Evolutionary conservation across 2,888 invertebrate genomes (phyloP), one percentile per base, ranked within the genome.

Genomic region (Trachelus troglodyta): DNA sequence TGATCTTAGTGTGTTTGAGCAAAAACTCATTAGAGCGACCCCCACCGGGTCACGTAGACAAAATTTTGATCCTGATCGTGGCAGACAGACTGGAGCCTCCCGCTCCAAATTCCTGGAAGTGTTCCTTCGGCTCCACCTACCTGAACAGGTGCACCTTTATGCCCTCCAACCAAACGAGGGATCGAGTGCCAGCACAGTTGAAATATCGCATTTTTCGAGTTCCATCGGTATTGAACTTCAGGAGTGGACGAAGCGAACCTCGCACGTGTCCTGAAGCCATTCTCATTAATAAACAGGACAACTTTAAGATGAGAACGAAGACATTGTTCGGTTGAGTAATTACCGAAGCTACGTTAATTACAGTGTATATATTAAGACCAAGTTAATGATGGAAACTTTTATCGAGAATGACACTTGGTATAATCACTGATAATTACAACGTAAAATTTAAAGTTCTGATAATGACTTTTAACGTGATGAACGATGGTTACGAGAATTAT

Each of bases 21-120:
- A 81, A 86, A 89, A 89, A 87, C 87, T 89, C 87, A 89, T 90
- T 89, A 90, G 89, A 88, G 75, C 83, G 83, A 84, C 79, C 84
- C 83, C 85, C 82, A 82, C 79, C 33, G 85, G 79, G 83, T 71
- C 56, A 83, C 84, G 84, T 88, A 88, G 88, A 89, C 86, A 87
- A 89, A 89, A 86, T 85, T 83, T 83, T 89, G 88, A 89, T 89
- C 86, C 88, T 89, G 90, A 89, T 89, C 83, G 82, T 83, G 85
- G 90, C 86, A 91, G 91, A 91, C 91, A 89, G 87, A 86, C 85
- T 86, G 91, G 91, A 89, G 90, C 89, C 91, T 84, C 82, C 82
- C 81, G 83, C 82, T 56, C 56, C 56, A 80, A 83, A 89, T 91
- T 91, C 90, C 82, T 85, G 87, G 90, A 91, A 91, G 84, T 84